Conservation (phyloP, 2,113 vertebrate species). For the Pelusios castaneus region DNA sequence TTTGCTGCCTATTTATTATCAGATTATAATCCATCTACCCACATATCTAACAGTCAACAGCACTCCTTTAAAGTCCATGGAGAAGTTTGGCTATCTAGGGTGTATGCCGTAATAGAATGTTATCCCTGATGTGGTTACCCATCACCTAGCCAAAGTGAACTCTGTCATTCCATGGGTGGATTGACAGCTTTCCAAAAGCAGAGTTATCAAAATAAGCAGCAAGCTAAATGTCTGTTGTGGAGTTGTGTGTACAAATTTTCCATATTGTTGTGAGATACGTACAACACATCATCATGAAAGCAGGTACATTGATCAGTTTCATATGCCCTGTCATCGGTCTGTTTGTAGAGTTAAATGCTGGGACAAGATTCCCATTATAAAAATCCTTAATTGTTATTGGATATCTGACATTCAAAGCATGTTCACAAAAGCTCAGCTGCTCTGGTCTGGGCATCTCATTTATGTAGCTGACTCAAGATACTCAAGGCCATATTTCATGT, state of each 20-base stretch:
- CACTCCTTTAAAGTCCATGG: no score
- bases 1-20: no score
- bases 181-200: no score
- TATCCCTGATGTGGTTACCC: no score
- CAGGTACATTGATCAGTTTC: neutral
- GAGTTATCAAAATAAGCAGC: neutral
- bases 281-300: neutral
- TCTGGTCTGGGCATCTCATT: neutral
- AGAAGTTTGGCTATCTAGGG: no score
- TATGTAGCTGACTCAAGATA: neutral
- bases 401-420: neutral
- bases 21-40: no score
- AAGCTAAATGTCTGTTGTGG: neutral
- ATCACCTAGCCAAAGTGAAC: neutral
- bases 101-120: no score
- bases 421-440: neutral
- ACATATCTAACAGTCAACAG: no score
- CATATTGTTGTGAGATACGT: neutral
- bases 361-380: neutral
- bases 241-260: neutral
- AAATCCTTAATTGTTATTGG: neutral
- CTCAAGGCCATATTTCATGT: constrained; percentile 6
- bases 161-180: no score
- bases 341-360: neutral
- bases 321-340: no score